Conservation (phyloP, 2,888 invertebrate genomes). For the Mesorhabditis spiculigera region DNA sequence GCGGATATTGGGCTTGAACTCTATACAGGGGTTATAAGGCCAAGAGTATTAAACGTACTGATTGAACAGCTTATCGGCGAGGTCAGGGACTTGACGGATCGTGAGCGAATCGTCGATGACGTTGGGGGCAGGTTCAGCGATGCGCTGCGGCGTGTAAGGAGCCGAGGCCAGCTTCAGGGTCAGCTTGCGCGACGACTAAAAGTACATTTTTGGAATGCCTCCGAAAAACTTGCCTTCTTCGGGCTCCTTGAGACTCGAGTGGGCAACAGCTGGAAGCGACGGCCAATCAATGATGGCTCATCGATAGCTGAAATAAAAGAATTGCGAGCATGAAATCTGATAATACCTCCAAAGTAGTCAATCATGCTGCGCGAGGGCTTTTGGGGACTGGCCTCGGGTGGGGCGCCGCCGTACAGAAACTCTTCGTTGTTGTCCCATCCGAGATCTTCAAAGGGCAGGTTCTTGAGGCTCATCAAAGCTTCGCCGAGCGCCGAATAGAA, state of each 20-base stretch:
- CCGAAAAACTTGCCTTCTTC: not conserved
- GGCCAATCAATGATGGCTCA: not conserved
- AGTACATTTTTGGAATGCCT: too few relatives aligned
- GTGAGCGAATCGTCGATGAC: not conserved
- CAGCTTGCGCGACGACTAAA: too few relatives aligned
- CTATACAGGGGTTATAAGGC: constrained; percentile 7
- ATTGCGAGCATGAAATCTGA: not conserved
- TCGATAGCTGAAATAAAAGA: not conserved
- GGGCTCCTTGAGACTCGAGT: not conserved
- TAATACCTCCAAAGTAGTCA: not conserved
- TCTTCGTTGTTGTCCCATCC: constrained; percentile 23
- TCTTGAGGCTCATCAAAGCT: constrained; percentile 63
- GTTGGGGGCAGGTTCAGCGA: not conserved
- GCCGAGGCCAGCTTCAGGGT: not conserved
- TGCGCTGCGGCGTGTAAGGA: constrained; percentile 5
- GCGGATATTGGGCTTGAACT: constrained; percentile 17
- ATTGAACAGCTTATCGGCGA: not conserved
- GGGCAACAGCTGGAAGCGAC: not conserved
- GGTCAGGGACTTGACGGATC: not conserved
- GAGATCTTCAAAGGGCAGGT: constrained; percentile 27
- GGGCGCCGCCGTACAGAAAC: constrained; percentile 19
- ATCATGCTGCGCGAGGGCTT: not conserved
- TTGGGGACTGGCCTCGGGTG: not conserved
- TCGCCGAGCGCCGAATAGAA: constrained; percentile 98
- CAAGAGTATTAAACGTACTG: not conserved